These are phyloP conservation scores for Cylloceria caligata DNA, from an alignment of 2,888 invertebrate genomes.

Conservation along the genomic window DNA sequence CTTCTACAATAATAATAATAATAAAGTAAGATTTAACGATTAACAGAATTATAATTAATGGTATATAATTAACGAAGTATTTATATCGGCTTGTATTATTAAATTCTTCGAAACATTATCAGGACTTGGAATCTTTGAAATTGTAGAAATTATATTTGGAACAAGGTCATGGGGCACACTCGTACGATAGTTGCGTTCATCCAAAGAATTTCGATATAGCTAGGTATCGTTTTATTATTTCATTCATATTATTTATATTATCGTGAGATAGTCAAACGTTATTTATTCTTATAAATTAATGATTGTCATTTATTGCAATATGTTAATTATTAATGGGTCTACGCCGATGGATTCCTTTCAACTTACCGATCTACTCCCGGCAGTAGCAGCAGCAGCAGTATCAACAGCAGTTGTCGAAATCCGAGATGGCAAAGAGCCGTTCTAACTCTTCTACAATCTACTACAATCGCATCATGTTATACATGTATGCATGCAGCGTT, in stretches of 20 bases:
- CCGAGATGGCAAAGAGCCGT: slow-evolving; percentile 59
- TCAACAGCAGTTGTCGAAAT: no score
- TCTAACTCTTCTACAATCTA: slow-evolving; percentile 45
- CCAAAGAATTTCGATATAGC: neutral
- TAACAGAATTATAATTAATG: neutral
- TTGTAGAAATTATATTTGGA: neutral
- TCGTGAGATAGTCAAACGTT: neutral
- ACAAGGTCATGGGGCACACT: slow-evolving; percentile 15
- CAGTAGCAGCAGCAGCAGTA: slow-evolving; percentile 29
- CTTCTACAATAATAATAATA: neutral
- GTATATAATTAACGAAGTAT: neutral
- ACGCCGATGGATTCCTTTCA: slow-evolving; percentile 60
- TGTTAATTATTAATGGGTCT: slow-evolving; percentile 50
- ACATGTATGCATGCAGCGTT: slow-evolving; percentile 6
- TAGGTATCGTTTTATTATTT: slow-evolving; percentile 1
- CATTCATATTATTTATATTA: neutral
- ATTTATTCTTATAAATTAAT: slow-evolving; percentile 31
- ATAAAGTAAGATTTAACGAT: neutral
- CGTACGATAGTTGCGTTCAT: neutral
- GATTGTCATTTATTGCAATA: slow-evolving; percentile 6
- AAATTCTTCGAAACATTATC: neutral
- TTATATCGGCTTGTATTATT: neutral
- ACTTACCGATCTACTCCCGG: slow-evolving; percentile 50
- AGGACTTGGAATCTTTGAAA: neutral
- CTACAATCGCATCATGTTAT: slow-evolving; percentile 34